phyloP scores from a whole-genome alignment of 2,888 invertebrate species.

The Tiliacea aurago region DNA sequence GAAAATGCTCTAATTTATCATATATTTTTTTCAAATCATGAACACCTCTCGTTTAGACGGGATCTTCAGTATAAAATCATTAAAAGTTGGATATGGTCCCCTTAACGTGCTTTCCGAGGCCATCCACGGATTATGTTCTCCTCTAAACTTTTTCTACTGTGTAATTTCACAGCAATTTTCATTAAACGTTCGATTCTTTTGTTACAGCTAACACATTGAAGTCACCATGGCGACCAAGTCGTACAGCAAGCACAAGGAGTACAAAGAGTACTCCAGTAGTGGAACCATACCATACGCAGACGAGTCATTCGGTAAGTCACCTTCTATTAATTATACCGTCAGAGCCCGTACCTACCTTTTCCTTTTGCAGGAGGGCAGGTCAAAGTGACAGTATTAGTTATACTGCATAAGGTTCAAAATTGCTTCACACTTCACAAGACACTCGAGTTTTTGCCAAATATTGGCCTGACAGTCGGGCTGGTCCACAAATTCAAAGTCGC shows the following conservation, averaged over 20 bases:
- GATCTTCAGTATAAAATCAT: too few relatives aligned
- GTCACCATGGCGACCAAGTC: constrained; percentile 86
- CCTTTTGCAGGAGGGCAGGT: not conserved
- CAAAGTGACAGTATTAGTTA: too few relatives aligned
- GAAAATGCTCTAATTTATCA: too few relatives aligned
- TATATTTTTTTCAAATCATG: too few relatives aligned
- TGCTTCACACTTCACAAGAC: not conserved
- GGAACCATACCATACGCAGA: constrained; percentile 83
- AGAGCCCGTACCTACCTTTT: not conserved
- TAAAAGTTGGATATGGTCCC: too few relatives aligned
- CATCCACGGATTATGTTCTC: not conserved
- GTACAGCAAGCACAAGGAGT: constrained; percentile 89
- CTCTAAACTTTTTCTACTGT: not conserved
- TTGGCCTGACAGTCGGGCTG: not conserved
- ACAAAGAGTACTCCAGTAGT: constrained; percentile 85
- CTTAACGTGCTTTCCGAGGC: too few relatives aligned
- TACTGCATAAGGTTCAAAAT: not conserved
- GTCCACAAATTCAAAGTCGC: too few relatives aligned
- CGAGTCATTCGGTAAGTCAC: constrained; percentile 86
- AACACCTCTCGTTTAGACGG: too few relatives aligned
- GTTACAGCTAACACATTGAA: constrained; percentile 73
- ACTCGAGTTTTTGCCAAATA: not conserved
- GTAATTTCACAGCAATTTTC: not conserved
- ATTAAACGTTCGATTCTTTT: constrained; percentile 31
- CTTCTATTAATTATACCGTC: not conserved